Conservation (phyloP, 2,888 invertebrate species). For the Hirtodrosophila histrioides region DNA sequence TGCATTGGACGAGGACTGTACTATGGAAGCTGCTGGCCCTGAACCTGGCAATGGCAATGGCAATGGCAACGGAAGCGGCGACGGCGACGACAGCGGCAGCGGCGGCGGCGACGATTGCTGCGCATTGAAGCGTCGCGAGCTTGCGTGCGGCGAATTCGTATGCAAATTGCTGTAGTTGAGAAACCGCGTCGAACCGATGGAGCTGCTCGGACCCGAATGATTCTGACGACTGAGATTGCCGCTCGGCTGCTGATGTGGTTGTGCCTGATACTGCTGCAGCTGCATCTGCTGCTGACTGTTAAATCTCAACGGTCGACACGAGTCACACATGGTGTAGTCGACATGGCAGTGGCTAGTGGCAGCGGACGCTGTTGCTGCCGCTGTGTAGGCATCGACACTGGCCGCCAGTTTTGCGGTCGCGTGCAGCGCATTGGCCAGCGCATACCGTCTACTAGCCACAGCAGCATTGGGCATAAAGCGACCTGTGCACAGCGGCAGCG, state of each 20-base stretch:
- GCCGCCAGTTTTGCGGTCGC: constrained; percentile 73
- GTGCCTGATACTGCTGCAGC: constrained; percentile 6
- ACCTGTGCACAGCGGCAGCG: constrained; percentile 12
- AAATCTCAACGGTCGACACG: constrained; percentile 82
- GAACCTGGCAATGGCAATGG: constrained; percentile 24
- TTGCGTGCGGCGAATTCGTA: constrained; percentile 70
- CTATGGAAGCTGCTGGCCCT: constrained; percentile 44
- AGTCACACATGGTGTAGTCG: constrained; percentile 83
- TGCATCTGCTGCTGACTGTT: constrained; percentile 41
- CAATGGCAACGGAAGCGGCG: constrained; percentile 41
- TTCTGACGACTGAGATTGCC: constrained; percentile 60
- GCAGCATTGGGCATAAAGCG: constrained; percentile 39
- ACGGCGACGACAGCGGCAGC: constrained; percentile 35
- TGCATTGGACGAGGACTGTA: constrained; percentile 62
- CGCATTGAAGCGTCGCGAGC: constrained; percentile 70
- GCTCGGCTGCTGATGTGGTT: constrained; percentile 19
- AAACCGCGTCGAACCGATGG: constrained; percentile 64
- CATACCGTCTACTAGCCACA: constrained; percentile 46
- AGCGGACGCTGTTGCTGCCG: constrained; percentile 65
- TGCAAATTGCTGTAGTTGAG: constrained; percentile 63
- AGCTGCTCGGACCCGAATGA: constrained; percentile 61
- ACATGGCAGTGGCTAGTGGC: constrained; percentile 42
- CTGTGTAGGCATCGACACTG: constrained; percentile 75
- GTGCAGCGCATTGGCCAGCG: constrained; percentile 70
- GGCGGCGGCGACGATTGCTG: constrained; percentile 22